A percentile compares a stretch with the other conserved stretches of the same genome.
These are phyloP conservation scores for Falcaria lacertinaria DNA, from an alignment of 2,888 invertebrate species.

Conservation along the genomic window DNA sequence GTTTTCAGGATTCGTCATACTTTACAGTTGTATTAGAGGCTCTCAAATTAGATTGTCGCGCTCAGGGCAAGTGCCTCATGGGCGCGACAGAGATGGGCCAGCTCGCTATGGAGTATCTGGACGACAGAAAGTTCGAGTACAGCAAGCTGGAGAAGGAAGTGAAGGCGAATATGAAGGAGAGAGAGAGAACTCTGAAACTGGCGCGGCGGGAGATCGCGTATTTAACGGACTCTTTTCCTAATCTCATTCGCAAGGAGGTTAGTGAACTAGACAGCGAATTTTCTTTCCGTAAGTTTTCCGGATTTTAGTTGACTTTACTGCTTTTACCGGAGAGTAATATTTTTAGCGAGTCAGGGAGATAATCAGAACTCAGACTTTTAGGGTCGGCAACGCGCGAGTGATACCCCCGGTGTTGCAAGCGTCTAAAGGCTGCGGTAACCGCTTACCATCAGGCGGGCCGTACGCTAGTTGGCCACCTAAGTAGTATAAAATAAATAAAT, in stretches of 20 bases:
- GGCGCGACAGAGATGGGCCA: slow-evolving; percentile 84
- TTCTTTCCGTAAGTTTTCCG: no score
- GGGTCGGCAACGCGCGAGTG: no score
- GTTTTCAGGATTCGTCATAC: slow-evolving; percentile 80
- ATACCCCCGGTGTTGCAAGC: no score
- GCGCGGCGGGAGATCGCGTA: slow-evolving; percentile 69
- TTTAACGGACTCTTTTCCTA: slow-evolving; percentile 64
- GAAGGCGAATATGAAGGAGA: slow-evolving; percentile 81
- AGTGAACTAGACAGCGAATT: slow-evolving; percentile 5
- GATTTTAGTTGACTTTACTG: no score
- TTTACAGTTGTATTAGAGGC: slow-evolving; percentile 81
- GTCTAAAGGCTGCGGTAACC: no score
- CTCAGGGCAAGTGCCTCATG: slow-evolving; percentile 82
- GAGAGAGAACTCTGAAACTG: slow-evolving; percentile 76
- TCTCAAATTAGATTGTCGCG: slow-evolving; percentile 77
- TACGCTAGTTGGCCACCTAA: no score
- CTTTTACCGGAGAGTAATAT: no score
- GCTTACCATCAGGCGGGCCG: no score
- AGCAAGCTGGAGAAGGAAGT: slow-evolving; percentile 79
- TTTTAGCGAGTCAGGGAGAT: no score
- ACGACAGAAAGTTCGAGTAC: slow-evolving; percentile 81
- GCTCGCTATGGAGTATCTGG: slow-evolving; percentile 82
- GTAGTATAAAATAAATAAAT: no score
- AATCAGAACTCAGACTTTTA: no score
- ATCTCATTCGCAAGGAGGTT: slow-evolving; percentile 69